A percentile compares a stretch with the other conserved stretches of the same genome.
These are phyloP conservation scores for Poliocrania exsul DNA, from an alignment of 2,797 vertebrate species.

Conservation along the genomic window DNA sequence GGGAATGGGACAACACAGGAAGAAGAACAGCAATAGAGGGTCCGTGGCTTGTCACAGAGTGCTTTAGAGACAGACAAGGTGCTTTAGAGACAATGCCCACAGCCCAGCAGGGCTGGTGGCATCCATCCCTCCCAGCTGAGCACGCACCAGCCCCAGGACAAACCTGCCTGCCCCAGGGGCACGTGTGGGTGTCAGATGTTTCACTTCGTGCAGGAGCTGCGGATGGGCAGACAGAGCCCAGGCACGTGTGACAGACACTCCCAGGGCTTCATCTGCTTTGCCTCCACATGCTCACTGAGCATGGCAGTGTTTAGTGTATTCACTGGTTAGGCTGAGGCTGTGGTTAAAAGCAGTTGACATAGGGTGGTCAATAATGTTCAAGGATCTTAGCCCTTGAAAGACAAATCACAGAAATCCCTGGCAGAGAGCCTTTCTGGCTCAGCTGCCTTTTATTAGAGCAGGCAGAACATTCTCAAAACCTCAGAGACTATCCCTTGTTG, in stretches of 20 bases:
- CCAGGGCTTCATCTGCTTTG: not conserved
- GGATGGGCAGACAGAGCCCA: not conserved
- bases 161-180: not conserved
- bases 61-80: not conserved
- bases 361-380: not conserved
- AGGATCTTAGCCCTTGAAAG: not conserved
- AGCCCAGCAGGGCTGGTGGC: not conserved
- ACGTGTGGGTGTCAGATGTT: fast-evolving
- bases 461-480: not conserved
- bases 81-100: not conserved
- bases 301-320: not conserved
- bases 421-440: not conserved
- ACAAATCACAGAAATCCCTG: not conserved
- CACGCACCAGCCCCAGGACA: not conserved
- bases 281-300: not conserved
- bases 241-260: fast-evolving
- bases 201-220: not conserved
- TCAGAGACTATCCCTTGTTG: not conserved
- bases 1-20: not conserved
- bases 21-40: not conserved
- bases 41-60: fast-evolving
- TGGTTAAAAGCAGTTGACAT: not conserved
- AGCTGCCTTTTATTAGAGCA: not conserved
- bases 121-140: not conserved
- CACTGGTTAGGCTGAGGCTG: not conserved